A percentile compares a stretch with the other conserved stretches of the same genome.
Conservation (phyloP, 2,888 invertebrate genomes). For the Amblyteles armatorius region DNA sequence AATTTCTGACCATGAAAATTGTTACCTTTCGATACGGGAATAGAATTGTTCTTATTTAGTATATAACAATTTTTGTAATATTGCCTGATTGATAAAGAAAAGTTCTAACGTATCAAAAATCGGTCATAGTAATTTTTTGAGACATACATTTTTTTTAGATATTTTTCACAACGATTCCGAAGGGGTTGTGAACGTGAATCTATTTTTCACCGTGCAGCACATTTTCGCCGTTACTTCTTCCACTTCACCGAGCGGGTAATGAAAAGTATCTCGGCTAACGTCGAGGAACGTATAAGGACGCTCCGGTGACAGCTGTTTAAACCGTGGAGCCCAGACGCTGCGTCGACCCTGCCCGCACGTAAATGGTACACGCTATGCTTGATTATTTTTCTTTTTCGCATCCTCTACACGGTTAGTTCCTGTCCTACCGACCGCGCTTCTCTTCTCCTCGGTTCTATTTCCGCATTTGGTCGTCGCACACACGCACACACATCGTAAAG, state of each 20-base stretch:
- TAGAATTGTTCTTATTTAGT: no score
- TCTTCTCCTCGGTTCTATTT: conserved; percentile 54
- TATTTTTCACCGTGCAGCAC: not conserved
- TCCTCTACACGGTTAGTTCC: conserved; percentile 49
- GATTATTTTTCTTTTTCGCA: conserved; percentile 60
- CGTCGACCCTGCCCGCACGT: conserved; percentile 36
- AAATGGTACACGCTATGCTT: conserved; percentile 26
- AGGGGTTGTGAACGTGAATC: not conserved
- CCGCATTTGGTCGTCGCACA: conserved; percentile 25
- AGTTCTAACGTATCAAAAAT: no score
- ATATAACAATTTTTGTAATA: no score
- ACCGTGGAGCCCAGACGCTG: conserved; percentile 28
- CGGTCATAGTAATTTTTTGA: no score
- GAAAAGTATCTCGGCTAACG: conserved; percentile 7
- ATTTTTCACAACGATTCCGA: not conserved
- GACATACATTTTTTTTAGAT: no score
- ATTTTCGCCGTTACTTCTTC: not conserved
- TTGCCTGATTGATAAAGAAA: not conserved
- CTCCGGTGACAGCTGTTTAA: conserved; percentile 56
- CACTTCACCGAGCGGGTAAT: conserved; percentile 2
- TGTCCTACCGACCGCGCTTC: conserved; percentile 35
- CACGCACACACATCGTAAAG: not conserved
- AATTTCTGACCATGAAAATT: no score
- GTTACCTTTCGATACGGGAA: no score
- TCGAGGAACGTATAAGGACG: conserved; percentile 35